These are phyloP conservation scores for Sinosuthora webbiana DNA, from an alignment of 2,113 vertebrate species.

Conservation along the genomic window DNA sequence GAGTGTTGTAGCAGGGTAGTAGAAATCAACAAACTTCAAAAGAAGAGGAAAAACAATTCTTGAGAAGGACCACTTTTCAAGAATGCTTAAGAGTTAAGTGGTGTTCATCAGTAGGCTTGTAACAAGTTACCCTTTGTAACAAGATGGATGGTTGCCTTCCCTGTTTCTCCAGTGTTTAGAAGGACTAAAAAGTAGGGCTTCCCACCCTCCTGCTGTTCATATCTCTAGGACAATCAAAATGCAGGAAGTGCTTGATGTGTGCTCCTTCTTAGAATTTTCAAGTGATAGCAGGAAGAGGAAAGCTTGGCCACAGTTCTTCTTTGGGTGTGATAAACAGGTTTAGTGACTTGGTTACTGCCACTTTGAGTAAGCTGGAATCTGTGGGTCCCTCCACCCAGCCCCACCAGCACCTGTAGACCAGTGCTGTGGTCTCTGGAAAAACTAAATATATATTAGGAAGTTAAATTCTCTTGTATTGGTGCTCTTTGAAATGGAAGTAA, in stretches of 20 bases:
- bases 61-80: not conserved
- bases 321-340: not conserved
- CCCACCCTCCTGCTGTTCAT: not conserved
- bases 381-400: not conserved
- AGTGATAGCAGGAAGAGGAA: not conserved
- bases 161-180: not conserved
- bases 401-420: fast-evolving
- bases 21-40: not conserved
- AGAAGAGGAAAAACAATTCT: not conserved
- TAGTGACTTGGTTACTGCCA: not conserved
- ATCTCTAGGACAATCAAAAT: not conserved
- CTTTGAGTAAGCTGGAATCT: not conserved
- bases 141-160: not conserved
- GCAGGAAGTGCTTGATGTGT: not conserved
- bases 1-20: not conserved
- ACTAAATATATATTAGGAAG: not conserved
- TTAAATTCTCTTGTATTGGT: not conserved
- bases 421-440: not conserved
- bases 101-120: not conserved
- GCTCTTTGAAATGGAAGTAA: not conserved
- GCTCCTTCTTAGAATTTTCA: not conserved
- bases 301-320: not conserved
- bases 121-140: not conserved
- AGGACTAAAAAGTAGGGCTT: not conserved
- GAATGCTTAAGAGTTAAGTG: not conserved